phyloP scores from a whole-genome alignment of 2,797 vertebrate genomes.

The Poecilia gillii region DNA sequence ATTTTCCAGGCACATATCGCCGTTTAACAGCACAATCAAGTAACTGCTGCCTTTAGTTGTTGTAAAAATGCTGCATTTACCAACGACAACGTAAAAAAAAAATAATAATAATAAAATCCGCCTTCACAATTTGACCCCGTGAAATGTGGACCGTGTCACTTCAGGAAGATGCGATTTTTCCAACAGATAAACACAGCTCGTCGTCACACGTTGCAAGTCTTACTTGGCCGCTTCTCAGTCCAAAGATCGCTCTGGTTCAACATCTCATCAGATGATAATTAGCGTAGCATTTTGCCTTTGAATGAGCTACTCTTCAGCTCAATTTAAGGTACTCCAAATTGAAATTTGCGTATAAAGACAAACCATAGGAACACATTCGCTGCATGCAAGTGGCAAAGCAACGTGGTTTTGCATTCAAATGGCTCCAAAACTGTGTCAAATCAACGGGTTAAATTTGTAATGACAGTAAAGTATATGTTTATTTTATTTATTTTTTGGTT shows the following conservation, averaged over 20 bases:
- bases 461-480: conserved; percentile 8
- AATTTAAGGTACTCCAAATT: background rate
- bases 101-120: too few relatives aligned
- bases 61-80: too few relatives aligned
- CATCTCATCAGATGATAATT: background rate
- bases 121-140: too few relatives aligned
- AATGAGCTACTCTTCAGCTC: conserved; percentile 5
- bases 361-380: background rate
- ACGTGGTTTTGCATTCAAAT: conserved; percentile 9
- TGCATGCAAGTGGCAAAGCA: background rate
- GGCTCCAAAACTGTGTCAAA: conserved; percentile 18
- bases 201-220: background rate
- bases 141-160: too few relatives aligned
- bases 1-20: too few relatives aligned
- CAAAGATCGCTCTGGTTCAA: background rate
- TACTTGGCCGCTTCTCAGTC: background rate
- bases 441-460: conserved; percentile 16
- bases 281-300: background rate
- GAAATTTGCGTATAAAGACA: conserved; percentile 12
- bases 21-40: too few relatives aligned
- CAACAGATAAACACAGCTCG: conserved; percentile 6
- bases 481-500: background rate
- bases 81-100: too few relatives aligned
- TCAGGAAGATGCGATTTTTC: conserved; percentile 19
- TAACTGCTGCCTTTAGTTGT: too few relatives aligned